Evolutionary conservation across 2,113 vertebrate species (phyloP), one percentile per base, ranked within the genome.

Genomic region (Apodemus speciosus): DNA sequence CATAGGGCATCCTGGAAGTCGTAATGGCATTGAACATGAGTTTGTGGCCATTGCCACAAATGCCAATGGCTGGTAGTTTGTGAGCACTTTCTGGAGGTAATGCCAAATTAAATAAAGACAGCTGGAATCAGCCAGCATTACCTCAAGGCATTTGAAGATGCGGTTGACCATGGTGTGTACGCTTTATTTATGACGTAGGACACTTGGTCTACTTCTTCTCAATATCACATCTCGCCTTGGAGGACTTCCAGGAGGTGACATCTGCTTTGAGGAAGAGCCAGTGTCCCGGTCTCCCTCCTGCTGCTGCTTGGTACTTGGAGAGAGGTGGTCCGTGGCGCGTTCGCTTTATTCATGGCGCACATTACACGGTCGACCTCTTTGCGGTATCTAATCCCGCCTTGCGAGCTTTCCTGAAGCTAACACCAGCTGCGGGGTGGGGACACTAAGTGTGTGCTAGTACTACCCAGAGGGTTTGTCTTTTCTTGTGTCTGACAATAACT

Each of bases 271-370:
- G 96, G 97, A 95, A 35, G 95, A 94, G 92, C 95, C 95, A 53
- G 95, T 84, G 95, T n/a, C 92, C 77, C 46, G 81, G 88, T 51
- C 58, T 72, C 94, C 64, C 56, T 18, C 2, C 96, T 60, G 93
- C 96, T 11, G 83, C 95, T 72, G 95, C 97, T 92, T 94, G 96
- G 97, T 97, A 95, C 96, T 91, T 97, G 97, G 95, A 95, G 96
- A 96, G 97, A 97, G 97, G 97, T 97, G 97, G 97, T 96, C 97
- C 97, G 97, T 97, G 97, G 97, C 97, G 96, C 97, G 97, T 97
- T 97, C 97, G 97, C 97, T 97, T 94, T 69, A 93, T 96, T 95
- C 30, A 93, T 97, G 97, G 96, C 97, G 97, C 97, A 97, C 97
- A 97, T 97, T 97, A 97, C 97, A 97, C 95, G 97, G 97, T 97